Evolutionary conservation across 2,113 vertebrate species (phyloP), one percentile per base, ranked within the genome.

Genomic region (Phalacrocorax pelagicus): DNA sequence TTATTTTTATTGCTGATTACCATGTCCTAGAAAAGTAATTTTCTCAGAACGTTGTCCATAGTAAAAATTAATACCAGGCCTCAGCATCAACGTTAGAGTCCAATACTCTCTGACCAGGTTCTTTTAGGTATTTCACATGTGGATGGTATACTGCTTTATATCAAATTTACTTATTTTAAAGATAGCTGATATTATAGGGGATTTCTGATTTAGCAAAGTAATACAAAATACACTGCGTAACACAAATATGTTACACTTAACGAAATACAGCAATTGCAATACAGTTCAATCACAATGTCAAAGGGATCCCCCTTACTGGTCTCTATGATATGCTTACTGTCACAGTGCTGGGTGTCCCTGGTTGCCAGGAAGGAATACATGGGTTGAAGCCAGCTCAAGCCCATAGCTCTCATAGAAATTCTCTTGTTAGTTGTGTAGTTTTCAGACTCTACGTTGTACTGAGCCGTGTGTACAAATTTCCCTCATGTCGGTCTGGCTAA

Each of bases 181-280:
- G 18, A 40, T 13, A n/a, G 2, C 12, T 55, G 13, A 27, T 54
- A 13, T 49, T 77, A 40, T n/a, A 27, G 0, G 0, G 12, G 30
- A 44, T 20, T 67, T 87, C 20, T 78, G 30, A 67, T 84, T 77
- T 75, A 83, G 20, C 42, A 51, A 52, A 66, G 20, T 51, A 20
- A 52, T 52, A 73, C 8, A 61, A 66, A 78, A 54, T 47, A 59
- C 10, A 58, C 6, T 42, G 7, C 15, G 22, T 29, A 22, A 32
- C 36, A 62, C 12, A 36, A 49, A 66, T 34, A 34, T 3, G 5
- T 20, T 71, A 57, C 29, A 34, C 11, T 62, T 58, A 29, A 19
- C 2, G 44, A 81, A 63, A 49, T 26, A 36, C 15, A 47, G 5
- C 9, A 71, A 67, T 19, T 38, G 12, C 47, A 72, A 36, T 16